Conservation (phyloP, 2,797 vertebrate genomes). For the Prionace glauca region DNA sequence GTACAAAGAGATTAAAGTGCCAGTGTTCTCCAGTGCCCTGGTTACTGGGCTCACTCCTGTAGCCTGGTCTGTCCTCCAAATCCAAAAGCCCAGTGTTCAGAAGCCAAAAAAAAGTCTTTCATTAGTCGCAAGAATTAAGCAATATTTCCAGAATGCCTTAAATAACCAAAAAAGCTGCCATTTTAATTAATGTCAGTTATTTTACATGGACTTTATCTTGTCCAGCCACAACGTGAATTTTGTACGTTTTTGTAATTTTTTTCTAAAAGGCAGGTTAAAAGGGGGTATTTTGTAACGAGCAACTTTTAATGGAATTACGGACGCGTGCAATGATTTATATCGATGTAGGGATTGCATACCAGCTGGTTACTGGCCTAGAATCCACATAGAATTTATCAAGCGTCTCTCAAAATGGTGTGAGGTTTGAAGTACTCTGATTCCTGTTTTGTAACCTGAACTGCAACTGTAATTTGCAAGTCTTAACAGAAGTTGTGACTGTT, state of each 20-base stretch:
- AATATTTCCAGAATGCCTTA: constrained; percentile 34
- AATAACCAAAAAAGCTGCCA: constrained; percentile 37
- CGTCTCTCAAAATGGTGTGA: not conserved
- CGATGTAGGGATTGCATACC: constrained; percentile 52
- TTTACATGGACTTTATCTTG: not conserved
- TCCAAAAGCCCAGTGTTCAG: not conserved
- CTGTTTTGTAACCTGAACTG: constrained; percentile 5
- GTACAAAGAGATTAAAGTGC: not conserved
- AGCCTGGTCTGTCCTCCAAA: not conserved
- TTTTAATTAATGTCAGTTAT: constrained; percentile 20
- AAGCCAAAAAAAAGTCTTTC: not conserved
- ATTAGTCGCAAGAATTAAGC: not conserved
- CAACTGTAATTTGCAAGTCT: not conserved
- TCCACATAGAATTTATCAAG: constrained; percentile 27
- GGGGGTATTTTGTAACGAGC: constrained; percentile 13
- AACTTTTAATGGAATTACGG: constrained; percentile 11
- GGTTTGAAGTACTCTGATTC: not conserved
- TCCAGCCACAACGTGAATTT: constrained; percentile 52
- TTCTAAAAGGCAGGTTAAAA: constrained; percentile 34
- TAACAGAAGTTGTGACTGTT: not conserved
- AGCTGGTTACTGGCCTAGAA: constrained; percentile 68
- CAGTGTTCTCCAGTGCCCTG: not conserved
- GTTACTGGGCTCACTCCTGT: not conserved
- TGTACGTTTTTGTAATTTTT: constrained; percentile 32
- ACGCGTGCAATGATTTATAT: constrained; percentile 27